Evolutionary conservation across 2,888 invertebrate species (phyloP), one percentile per base, ranked within the genome.

Genomic region (Agrilus biguttatus): DNA sequence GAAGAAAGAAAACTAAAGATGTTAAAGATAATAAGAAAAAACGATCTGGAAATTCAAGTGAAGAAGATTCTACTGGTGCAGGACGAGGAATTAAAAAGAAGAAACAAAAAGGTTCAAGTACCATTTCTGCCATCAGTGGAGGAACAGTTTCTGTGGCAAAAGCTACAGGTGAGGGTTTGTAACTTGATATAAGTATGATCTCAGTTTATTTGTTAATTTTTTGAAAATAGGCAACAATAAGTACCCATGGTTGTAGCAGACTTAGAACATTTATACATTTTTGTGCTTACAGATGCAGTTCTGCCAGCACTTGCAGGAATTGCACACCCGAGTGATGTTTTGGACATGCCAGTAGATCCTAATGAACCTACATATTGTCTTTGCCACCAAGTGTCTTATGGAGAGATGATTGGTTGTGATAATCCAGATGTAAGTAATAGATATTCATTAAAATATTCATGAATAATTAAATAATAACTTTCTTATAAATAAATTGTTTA

Each of bases 321-420:
- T 60, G 76, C 86, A 1, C 89, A 89, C 68, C 86, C 90, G 0
- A 88, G 92, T 50, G 96, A 88, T 61, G 88, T 88, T 10, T 68
- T 88, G 33, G 88, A 88, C 53, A 88, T 88, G 88, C 88, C 88
- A 0, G 88, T 88, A 0, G 88, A 98, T 72, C 97, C 97, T 0
- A 97, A 97, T 61, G 97, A 98, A 63, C 97, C 97, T 0, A 96
- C 95, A 0, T 98, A 98, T 63, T 98, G 96, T 64, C 71, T 95
- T 34, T 98, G 97, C 60, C 93, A 96, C 66, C 96, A 97, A 76
- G 87, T 88, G 40, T 92, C 92, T 4, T 93, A 91, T 56, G 93
- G 93, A 43, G 90, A 93, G 71, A 95, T 95, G 93, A 91, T 95
- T 60, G 90, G 88, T 49, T 95, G 93, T 73, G 93, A 95, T 68